These are phyloP conservation scores for Procavia capensis DNA, from an alignment of 2,113 vertebrate genomes.

Conservation along the genomic window DNA sequence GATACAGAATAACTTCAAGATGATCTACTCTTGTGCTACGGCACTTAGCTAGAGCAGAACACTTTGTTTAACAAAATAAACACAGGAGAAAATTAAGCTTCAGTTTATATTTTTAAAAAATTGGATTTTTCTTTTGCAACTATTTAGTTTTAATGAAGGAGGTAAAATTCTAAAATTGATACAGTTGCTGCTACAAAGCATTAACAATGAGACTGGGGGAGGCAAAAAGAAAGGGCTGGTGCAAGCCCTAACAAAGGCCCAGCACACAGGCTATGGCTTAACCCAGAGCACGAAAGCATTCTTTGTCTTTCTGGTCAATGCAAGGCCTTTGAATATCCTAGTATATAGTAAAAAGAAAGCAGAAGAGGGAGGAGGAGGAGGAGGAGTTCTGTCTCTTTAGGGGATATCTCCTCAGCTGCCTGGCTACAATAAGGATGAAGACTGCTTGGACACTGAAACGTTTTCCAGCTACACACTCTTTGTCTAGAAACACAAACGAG, in stretches of 20 bases:
- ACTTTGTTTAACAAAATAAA: slow-evolving; percentile 5
- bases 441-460: slow-evolving; percentile 34
- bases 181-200: slow-evolving; percentile 59
- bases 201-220: slow-evolving; percentile 79
- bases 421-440: slow-evolving; percentile 54
- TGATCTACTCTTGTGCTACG: neutral
- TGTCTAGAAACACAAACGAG: slow-evolving; percentile 39
- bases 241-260: slow-evolving; percentile 83
- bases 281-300: slow-evolving; percentile 80
- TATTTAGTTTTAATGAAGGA: slow-evolving; percentile 75
- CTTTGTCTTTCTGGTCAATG: slow-evolving; percentile 87
- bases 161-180: slow-evolving; percentile 70
- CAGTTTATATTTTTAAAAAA: neutral
- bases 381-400: slow-evolving; percentile 81
- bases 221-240: slow-evolving; percentile 69
- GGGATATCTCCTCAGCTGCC: slow-evolving; percentile 84
- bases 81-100: slow-evolving; percentile 56
- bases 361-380: slow-evolving; percentile 75
- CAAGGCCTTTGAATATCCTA: slow-evolving; percentile 82
- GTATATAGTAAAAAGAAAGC: slow-evolving; percentile 74
- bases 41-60: neutral
- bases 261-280: slow-evolving; percentile 70
- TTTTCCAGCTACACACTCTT: slow-evolving; percentile 22
- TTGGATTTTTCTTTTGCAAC: slow-evolving; percentile 35
- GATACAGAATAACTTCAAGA: slow-evolving; percentile 31